Conservation (phyloP, 2,113 vertebrate species). For the Carlito syrichta region DNA sequence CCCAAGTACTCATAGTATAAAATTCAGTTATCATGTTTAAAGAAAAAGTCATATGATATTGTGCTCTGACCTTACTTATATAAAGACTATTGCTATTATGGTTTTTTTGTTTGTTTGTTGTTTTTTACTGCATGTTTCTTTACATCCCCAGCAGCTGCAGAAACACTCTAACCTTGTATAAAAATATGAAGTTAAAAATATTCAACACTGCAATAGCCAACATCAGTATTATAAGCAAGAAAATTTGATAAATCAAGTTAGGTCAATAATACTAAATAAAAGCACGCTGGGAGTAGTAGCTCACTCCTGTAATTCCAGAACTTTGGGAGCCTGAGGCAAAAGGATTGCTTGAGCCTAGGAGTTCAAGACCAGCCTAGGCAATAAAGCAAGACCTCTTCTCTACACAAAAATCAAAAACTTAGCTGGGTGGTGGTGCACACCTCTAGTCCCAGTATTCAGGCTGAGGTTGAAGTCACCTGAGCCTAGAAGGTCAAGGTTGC, state of each 20-base stretch:
- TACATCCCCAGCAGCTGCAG: conserved; percentile 15
- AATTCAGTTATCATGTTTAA: conserved; percentile 52
- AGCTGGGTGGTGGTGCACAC: too few relatives aligned
- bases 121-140: not conserved
- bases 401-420: too few relatives aligned
- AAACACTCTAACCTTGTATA: conserved; percentile 9
- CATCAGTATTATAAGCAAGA: not conserved
- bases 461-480: too few relatives aligned
- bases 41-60: conserved; percentile 24
- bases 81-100: conserved; percentile 10
- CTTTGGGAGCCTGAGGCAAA: too few relatives aligned
- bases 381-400: too few relatives aligned
- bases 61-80: conserved; percentile 59
- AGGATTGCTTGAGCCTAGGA: too few relatives aligned
- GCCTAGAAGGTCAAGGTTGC: too few relatives aligned
- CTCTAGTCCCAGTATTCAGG: too few relatives aligned
- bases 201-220: not conserved
- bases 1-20: conserved; percentile 51
- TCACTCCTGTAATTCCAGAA: too few relatives aligned
- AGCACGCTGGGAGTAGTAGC: too few relatives aligned
- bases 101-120: not conserved
- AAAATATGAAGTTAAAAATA: conserved; percentile 48
- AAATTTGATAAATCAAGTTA: conserved; percentile 26
- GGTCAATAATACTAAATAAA: not conserved
- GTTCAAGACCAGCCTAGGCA: too few relatives aligned